A percentile compares a stretch with the other conserved stretches of the same genome.
Evolutionary conservation across 2,113 vertebrate species (phyloP).

Genomic region (Aegithalos caudatus): DNA sequence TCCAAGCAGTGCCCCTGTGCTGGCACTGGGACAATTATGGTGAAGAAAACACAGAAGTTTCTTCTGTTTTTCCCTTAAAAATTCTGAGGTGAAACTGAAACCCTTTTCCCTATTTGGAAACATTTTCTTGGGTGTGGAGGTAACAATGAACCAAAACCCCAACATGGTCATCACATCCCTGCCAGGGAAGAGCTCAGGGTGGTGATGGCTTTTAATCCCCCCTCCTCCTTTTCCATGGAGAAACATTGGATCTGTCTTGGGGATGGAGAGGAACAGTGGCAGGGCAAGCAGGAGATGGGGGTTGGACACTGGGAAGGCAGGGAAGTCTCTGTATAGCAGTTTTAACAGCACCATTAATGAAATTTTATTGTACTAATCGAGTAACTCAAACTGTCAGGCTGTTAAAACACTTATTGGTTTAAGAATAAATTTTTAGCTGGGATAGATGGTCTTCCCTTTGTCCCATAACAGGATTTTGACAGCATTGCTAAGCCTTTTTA

Average conservation of each 20-base stretch:
- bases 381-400: neutral
- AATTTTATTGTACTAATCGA: neutral
- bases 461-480: neutral
- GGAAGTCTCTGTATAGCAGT: neutral
- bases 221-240: accelerated
- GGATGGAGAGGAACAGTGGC: neutral
- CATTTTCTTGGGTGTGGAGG: neutral
- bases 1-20: neutral
- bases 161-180: neutral
- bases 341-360: neutral
- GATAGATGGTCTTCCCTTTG: neutral
- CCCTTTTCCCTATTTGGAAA: neutral
- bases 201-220: neutral
- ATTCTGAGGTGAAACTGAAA: neutral
- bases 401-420: neutral
- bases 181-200: too few species aligned
- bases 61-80: neutral
- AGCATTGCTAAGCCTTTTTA: neutral
- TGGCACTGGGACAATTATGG: neutral
- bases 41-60: neutral
- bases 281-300: neutral
- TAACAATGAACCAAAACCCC: neutral
- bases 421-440: neutral
- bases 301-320: neutral
- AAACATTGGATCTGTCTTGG: neutral